These are phyloP conservation scores for Zygothrica quintamaculata DNA, from an alignment of 2,888 invertebrate species.

Conservation along the genomic window DNA sequence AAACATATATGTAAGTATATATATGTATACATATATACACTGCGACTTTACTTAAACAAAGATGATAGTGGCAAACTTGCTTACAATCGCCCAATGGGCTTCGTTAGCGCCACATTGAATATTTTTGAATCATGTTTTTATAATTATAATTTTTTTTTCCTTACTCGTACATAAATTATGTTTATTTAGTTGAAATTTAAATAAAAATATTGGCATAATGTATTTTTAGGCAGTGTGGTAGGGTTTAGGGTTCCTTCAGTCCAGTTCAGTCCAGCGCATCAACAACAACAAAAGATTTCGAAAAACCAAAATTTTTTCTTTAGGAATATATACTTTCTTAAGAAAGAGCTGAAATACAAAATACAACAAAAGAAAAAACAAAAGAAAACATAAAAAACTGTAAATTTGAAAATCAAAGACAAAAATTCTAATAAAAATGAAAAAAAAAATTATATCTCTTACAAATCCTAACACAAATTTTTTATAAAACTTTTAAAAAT, in stretches of 20 bases:
- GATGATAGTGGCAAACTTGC: constrained; percentile 27
- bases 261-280: constrained; percentile 39
- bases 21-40: constrained; percentile 15
- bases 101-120: constrained; percentile 35
- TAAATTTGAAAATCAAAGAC: constrained; percentile 72
- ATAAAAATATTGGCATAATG: constrained; percentile 44
- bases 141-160: constrained; percentile 6
- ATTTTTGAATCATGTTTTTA: neutral
- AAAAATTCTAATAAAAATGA: constrained; percentile 62
- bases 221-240: constrained; percentile 57
- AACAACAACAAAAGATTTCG: constrained; percentile 53
- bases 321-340: constrained; percentile 61
- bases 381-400: constrained; percentile 31
- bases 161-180: constrained; percentile 26
- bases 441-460: constrained; percentile 33
- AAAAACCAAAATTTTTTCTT: constrained; percentile 72
- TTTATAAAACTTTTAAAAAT: constrained; percentile 51
- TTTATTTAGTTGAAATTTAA: constrained; percentile 39
- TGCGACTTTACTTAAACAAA: constrained; percentile 46
- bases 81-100: constrained; percentile 28
- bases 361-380: constrained; percentile 31
- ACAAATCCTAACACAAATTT: constrained; percentile 41
- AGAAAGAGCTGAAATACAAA: constrained; percentile 62
- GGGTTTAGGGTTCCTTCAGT: constrained; percentile 62
- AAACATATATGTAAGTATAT: constrained; percentile 22